Evolutionary conservation across 2,888 invertebrate species (phyloP).

Genomic region (Drosophila acutilabella): DNA sequence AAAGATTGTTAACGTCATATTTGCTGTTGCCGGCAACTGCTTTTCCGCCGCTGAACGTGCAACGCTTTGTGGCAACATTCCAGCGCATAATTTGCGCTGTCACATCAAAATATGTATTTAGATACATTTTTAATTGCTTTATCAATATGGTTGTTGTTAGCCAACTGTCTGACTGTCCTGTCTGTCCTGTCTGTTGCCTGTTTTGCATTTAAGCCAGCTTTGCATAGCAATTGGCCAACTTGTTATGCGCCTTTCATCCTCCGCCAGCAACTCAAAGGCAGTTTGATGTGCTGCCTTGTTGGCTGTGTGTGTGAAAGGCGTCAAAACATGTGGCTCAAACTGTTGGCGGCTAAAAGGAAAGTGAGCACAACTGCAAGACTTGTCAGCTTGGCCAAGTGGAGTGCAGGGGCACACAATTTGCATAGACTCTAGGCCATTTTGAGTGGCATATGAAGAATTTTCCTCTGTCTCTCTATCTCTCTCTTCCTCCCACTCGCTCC

Average conservation of each 20-base stretch:
- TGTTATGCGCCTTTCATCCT: conserved; percentile 46
- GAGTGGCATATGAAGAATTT: too few species aligned
- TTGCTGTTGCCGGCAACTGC: conserved; percentile 5
- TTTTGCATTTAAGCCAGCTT: conserved; percentile 63
- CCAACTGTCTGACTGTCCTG: conserved; percentile 8
- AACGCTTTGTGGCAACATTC: conserved; percentile 60
- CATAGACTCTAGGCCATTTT: not conserved
- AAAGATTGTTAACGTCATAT: conserved; percentile 27
- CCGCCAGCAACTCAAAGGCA: conserved; percentile 27
- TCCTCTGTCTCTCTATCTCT: too few species aligned
- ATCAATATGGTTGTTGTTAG: conserved; percentile 61
- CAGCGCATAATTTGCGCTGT: conserved; percentile 70
- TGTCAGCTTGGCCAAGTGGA: conserved; percentile 4
- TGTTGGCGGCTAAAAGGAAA: conserved; percentile 47
- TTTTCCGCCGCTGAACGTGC: conserved; percentile 33
- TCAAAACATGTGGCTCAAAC: conserved; percentile 64
- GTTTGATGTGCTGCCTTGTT: conserved; percentile 46
- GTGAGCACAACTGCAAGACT: conserved; percentile 13
- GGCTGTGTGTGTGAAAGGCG: conserved; percentile 53
- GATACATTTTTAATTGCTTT: conserved; percentile 80
- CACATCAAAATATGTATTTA: conserved; percentile 65
- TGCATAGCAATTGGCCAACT: conserved; percentile 75
- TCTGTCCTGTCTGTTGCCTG: conserved; percentile 12
- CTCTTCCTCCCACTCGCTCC: too few species aligned
- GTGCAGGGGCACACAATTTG: not conserved